These are phyloP conservation scores for Xylocampa areola DNA, from an alignment of 2,888 invertebrate species.

Conservation along the genomic window DNA sequence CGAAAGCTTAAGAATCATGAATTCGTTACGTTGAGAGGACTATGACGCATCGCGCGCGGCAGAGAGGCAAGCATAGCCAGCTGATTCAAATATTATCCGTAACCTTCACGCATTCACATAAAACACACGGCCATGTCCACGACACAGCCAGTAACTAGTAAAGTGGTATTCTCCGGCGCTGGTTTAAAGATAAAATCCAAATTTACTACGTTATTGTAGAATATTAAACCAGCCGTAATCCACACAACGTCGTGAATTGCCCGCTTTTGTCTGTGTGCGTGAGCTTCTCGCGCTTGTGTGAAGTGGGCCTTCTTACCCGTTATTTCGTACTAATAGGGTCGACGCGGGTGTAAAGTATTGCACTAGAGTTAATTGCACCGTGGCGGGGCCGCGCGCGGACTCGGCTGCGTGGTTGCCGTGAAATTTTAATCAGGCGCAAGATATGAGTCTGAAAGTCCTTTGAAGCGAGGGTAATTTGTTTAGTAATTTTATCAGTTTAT, in stretches of 20 bases:
- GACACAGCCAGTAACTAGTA: no score
- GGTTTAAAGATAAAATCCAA: no score
- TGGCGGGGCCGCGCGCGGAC: slow-evolving; percentile 26
- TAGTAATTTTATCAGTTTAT: background rate
- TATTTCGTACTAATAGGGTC: slow-evolving; percentile 18
- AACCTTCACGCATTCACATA: no score
- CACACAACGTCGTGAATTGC: slow-evolving; percentile 3
- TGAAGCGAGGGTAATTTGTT: slow-evolving; percentile 1
- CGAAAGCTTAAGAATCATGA: no score
- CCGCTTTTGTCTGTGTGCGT: slow-evolving; percentile 3
- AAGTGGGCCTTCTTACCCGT: slow-evolving; percentile 37
- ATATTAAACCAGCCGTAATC: no score
- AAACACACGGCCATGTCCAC: no score
- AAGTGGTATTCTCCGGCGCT: no score
- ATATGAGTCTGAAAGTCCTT: slow-evolving; percentile 24
- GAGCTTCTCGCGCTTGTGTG: slow-evolving; percentile 5
- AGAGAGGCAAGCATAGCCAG: no score
- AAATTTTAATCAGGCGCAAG: slow-evolving; percentile 42
- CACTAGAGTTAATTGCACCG: slow-evolving; percentile 50
- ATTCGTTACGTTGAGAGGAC: no score
- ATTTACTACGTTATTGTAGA: no score
- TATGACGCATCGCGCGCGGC: no score
- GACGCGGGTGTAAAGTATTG: slow-evolving; percentile 45
- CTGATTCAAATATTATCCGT: no score
- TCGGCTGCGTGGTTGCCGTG: slow-evolving; percentile 7